Evolutionary conservation across 2,113 vertebrate species (phyloP).

Genomic region (Haplochromis burtoni): DNA sequence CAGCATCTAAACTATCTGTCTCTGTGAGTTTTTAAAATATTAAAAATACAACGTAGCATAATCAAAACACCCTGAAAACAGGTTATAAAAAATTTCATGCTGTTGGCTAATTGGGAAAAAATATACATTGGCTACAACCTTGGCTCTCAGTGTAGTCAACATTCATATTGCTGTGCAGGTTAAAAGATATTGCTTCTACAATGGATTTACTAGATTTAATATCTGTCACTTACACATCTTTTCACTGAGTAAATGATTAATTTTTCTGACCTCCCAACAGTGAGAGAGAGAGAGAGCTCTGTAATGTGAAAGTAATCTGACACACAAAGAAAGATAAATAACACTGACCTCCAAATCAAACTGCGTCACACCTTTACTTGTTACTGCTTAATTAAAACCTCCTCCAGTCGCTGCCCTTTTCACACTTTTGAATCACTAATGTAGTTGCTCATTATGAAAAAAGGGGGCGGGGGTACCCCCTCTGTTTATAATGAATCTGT

Average conservation of each 20-base stretch:
- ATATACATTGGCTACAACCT: background rate
- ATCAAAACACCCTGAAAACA: background rate
- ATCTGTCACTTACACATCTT: background rate
- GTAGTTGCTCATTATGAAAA: background rate
- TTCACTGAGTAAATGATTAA: background rate
- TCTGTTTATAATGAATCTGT: background rate
- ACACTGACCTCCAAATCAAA: background rate
- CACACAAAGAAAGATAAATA: background rate
- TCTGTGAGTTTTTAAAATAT: background rate
- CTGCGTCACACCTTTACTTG: background rate
- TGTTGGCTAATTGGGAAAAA: background rate
- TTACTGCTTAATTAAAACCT: slow-evolving; percentile 25
- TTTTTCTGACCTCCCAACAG: background rate
- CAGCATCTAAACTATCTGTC: background rate
- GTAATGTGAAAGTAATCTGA: background rate
- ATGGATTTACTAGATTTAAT: background rate
- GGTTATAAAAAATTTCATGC: background rate
- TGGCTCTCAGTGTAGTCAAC: background rate
- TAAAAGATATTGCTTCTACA: background rate
- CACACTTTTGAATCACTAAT: slow-evolving; percentile 16
- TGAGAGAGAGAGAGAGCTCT: too few species aligned
- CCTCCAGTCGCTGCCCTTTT: slow-evolving; percentile 17
- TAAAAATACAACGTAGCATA: background rate
- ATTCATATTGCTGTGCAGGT: background rate
- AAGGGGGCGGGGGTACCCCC: background rate